Conservation (phyloP, 2,797 vertebrate species). For the Lemur catta region DNA sequence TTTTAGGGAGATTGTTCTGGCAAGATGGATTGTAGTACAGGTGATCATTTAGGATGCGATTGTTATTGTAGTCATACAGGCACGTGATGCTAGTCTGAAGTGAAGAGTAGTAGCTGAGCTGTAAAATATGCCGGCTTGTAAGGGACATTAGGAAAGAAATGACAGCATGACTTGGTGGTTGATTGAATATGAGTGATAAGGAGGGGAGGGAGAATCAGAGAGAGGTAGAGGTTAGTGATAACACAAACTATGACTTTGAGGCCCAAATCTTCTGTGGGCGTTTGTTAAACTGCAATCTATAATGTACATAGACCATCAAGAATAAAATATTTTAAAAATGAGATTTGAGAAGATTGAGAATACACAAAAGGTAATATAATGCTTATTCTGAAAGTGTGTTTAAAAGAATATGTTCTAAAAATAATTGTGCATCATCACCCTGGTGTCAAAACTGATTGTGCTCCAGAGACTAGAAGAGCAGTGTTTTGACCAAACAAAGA, state of each 20-base stretch:
- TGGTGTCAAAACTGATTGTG: neutral
- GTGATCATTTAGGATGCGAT: neutral
- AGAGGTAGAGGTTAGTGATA: neutral
- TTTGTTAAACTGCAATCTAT: constrained; percentile 2
- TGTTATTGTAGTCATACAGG: neutral
- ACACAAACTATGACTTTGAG: neutral
- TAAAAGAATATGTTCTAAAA: neutral
- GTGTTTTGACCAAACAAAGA: neutral
- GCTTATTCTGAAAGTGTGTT: neutral
- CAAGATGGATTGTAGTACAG: neutral
- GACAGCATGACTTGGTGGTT: neutral
- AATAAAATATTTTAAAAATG: neutral
- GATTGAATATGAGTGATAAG: neutral
- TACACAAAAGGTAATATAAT: neutral
- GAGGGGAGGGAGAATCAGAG: neutral
- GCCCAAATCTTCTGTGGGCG: neutral
- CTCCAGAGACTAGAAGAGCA: neutral
- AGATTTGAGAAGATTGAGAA: neutral
- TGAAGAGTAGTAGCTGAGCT: neutral
- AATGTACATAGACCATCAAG: neutral
- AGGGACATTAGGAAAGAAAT: constrained; percentile 13
- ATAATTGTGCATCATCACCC: neutral
- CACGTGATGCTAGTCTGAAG: neutral
- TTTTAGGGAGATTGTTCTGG: neutral
- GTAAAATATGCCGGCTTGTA: neutral